A percentile compares a stretch with the other conserved stretches of the same genome.
These are phyloP conservation scores for Drosophila pruinosa DNA, from an alignment of 1,140 invertebrate species.

Conservation along the genomic window DNA sequence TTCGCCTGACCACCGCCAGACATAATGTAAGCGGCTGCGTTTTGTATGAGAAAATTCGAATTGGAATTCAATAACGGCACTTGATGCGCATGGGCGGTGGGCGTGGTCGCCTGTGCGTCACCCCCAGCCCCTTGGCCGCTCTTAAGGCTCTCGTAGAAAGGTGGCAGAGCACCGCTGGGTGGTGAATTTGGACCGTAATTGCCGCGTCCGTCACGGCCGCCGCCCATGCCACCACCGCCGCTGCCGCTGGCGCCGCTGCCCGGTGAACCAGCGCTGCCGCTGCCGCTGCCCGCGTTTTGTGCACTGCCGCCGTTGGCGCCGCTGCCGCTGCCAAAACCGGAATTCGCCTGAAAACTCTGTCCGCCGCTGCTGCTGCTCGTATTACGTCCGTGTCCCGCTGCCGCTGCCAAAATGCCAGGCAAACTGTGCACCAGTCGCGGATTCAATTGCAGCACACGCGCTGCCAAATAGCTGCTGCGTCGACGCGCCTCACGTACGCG, in stretches of 20 bases:
- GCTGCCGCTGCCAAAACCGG: constrained; percentile 82
- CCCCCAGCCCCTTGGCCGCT: constrained; percentile 88
- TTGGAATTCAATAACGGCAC: constrained; percentile 82
- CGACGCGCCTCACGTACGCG: constrained; percentile 68
- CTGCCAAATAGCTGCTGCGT: constrained; percentile 73
- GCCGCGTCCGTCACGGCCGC: constrained; percentile 89
- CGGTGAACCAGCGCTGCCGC: too few relatives aligned
- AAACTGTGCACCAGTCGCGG: constrained; percentile 82
- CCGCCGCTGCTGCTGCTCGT: constrained; percentile 84
- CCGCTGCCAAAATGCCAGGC: constrained; percentile 86
- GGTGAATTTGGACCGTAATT: constrained; percentile 93
- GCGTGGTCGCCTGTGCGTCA: constrained; percentile 65
- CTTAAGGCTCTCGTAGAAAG: constrained; percentile 93
- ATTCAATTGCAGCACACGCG: constrained; percentile 74
- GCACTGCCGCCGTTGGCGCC: constrained; percentile 66
- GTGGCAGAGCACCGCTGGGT: constrained; percentile 91
- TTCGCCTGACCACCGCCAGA: too few relatives aligned
- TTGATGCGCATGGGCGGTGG: constrained; percentile 58
- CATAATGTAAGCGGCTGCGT: constrained; percentile 76
- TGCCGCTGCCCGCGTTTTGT: constrained; percentile 83
- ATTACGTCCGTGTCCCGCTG: constrained; percentile 90
- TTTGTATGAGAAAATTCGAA: constrained; percentile 87
- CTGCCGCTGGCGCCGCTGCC: constrained; percentile 86
- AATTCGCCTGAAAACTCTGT: constrained; percentile 7
- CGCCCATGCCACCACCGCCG: constrained; percentile 88